Base-by-base conservation (phyloP, 1,140 invertebrate genomes). In the Prorops nasuta region DNA sequence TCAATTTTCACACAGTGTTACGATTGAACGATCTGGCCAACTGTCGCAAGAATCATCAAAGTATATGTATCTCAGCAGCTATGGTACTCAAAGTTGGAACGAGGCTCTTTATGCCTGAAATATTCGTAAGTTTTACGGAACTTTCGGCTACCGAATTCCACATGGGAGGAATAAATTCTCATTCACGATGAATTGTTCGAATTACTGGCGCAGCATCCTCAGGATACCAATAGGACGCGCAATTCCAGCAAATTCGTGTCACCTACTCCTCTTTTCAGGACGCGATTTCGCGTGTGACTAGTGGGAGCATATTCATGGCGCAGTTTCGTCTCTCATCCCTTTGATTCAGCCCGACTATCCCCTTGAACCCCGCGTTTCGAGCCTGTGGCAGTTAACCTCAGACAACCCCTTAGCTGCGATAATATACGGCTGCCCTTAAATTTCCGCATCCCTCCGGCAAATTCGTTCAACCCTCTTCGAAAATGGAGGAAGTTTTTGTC, bases 321-420 rank as follows among this genome's bases (percentile, higher is more conserved):
- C 42, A 55, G 39, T 45, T 42, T 54, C 48, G 45, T 42, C 52
- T 37, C 45, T 10, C 10, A 37, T 16, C 21, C 46, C 44, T 34
- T 24, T 51, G 17, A 42, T 56, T 37, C 56, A 20, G 34, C 24
- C 55, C 42, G 45, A 41, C 22, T 42, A 46, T 41, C 38, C 35
- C 51, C n/a, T n/a, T n/a, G n/a, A n/a, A n/a, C n/a, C n/a, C n/a
- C n/a, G n/a, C 53, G 40, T 52, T 49, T 41, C 58, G 50, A 63
- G 54, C 54, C 56, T 63, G 56, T 57, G 60, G 60, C 61, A 59
- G 60, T 63, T 63, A 63, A 63, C 60, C 61, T 63, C 60, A 63
- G 61, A 56, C 61, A 56, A 56, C 54, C 59, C 51, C 49, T 56
- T 58, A 55, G 60, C 56, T 52, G 51, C 49, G 55, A 58, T 63